Evolutionary conservation across 2,888 invertebrate genomes (phyloP), one percentile per base, ranked within the genome.

Genomic region (Protodeltote pygarga): DNA sequence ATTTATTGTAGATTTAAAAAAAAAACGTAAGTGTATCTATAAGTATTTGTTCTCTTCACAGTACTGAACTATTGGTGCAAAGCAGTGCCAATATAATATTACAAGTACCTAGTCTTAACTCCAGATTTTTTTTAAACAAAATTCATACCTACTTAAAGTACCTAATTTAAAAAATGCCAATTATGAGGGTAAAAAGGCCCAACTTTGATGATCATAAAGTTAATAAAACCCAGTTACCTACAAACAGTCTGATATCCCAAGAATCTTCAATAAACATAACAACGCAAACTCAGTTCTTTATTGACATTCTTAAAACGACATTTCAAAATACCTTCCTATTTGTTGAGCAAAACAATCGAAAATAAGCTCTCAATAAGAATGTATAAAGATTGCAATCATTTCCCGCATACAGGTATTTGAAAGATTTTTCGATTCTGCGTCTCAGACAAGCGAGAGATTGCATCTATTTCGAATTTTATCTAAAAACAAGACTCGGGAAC

Each of bases 391-490:
- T 31, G 44, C 29, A 55, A 70, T 70, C 54, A 62, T 25, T 46
- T 31, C 16, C 35, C 20, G 44, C 39, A 54, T 45, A 38, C 72
- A 75, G 75, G 79, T 78, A 78, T 81, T 72, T 53, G 59, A 60
- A 55, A 71, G 55, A 75, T 73, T 75, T 71, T 73, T 64, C 73
- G 72, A 75, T 73, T 63, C 61, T 59, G 57, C 65, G 65, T 66
- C 64, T 55, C 58, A 64, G 76, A 79, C 75, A 76, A 71, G 59
- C 66, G 50, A 67, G 75, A 80, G 79, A 83, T 86, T 81, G 83
- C 81, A 81, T 82, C 80, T 73, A 74, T 83, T 77, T 75, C 70
- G 72, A 71, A 72, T 83, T 82, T 81, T 80, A 77, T 81, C 77
- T 77, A 79, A 83, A 83, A 83, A 79, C 77, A 75, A 73, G 66